Base-by-base conservation (phyloP, 2,888 invertebrate species). In the Phortica magna region DNA sequence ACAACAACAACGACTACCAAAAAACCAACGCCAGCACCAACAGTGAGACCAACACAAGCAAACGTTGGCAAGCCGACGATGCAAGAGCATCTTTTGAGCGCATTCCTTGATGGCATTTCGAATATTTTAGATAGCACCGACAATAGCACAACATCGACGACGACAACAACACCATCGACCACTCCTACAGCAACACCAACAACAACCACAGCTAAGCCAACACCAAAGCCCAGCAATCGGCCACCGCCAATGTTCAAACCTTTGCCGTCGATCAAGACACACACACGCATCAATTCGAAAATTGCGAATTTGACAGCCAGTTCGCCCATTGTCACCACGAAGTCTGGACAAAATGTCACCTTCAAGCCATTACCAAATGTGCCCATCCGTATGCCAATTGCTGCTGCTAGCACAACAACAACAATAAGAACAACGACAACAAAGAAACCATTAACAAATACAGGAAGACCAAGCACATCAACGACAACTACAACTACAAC, bases 211-310 rank as follows among this genome's bases (percentile, higher is more conserved):
- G 68, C 59, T 12, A 48, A 42, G 10, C 19, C 53, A 67, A 43
- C 68, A 42, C 6, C 7, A 14, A 53, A 53, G 10, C 31, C 53
- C 22, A 70, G 14, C 43, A 19, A 55, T 68, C 78, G 75, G 42
- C 82, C 86, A 0, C 76, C 88, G 76, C 90, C 90, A 2, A 79
- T 84, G 78, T 90, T 90, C 67, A 88, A 85, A 10, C 90, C 90
- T 0, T 19, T 90, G 61, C 85, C 89, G 0, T 78, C 79, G n/a
- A 77, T 78, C 7, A 90, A 88, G n/a, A 81, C 84, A 3, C 89
- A 89, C 71, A 84, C 77, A 4, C 87, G 90, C 57, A 90, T 90
- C 42, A 90, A 90, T 75, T 90, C 90, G 0, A 90, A 90, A 77
- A 84, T 90, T 71, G 88, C 90, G 0, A 90, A 89, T 78, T 77